Conservation (phyloP, 1,140 invertebrate genomes). For the fruit fly (Drosophila melanogaster) region DNA sequence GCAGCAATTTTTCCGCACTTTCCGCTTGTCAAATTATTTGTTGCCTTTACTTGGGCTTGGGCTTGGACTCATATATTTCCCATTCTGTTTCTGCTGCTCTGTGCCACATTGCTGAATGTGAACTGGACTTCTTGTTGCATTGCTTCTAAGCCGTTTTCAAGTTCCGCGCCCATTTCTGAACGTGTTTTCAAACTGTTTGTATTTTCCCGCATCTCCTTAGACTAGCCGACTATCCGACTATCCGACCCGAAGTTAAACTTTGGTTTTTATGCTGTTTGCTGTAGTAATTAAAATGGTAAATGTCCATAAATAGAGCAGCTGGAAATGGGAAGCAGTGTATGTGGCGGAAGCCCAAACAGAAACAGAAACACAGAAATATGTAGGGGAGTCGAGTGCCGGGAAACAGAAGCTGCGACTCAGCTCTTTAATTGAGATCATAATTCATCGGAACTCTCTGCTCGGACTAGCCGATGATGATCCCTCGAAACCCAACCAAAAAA, state of each 20-base stretch:
- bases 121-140: slow-evolving; percentile 12
- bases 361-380: slow-evolving; percentile 5
- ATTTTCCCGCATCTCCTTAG: slow-evolving; percentile 14
- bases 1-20: slow-evolving; percentile 40
- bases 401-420: slow-evolving; percentile 19
- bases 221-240: not conserved
- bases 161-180: slow-evolving; percentile 46
- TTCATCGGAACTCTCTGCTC: slow-evolving; percentile 60
- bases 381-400: not conserved
- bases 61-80: slow-evolving; percentile 5
- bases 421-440: slow-evolving; percentile 75
- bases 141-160: slow-evolving; percentile 23
- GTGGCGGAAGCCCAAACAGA: slow-evolving; percentile 4
- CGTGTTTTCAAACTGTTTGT: slow-evolving; percentile 52
- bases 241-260: slow-evolving; percentile 15
- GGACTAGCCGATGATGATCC: slow-evolving; percentile 23
- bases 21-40: slow-evolving; percentile 57
- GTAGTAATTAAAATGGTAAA: slow-evolving; percentile 60
- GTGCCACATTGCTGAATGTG: slow-evolving; percentile 32
- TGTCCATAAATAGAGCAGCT: slow-evolving; percentile 46
- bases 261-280: slow-evolving; percentile 41
- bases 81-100: not conserved
- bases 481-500: slow-evolving; percentile 11
- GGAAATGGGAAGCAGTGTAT: slow-evolving; percentile 32
- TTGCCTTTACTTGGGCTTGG: slow-evolving; percentile 21